Evolutionary conservation across 1,140 invertebrate species (phyloP).

Genomic region (Penaeus indicus): DNA sequence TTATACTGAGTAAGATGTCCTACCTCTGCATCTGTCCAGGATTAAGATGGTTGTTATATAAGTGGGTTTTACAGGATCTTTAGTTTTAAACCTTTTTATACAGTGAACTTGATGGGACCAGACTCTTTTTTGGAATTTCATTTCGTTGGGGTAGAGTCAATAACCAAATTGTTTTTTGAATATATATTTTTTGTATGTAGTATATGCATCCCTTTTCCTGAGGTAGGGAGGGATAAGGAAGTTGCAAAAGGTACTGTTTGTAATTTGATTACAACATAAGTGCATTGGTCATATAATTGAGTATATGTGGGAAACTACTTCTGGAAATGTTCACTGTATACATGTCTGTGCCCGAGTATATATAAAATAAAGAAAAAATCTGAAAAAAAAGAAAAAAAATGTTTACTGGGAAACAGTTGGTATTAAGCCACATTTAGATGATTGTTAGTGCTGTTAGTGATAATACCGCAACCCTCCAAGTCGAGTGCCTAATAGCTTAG

Average conservation of each 20-base stretch:
- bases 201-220: no score
- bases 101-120: constrained; percentile 48
- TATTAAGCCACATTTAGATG: constrained; percentile 8
- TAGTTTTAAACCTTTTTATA: constrained; percentile 17
- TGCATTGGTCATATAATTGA: no score
- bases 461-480: constrained; percentile 49
- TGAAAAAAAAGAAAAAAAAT: background rate
- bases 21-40: no score
- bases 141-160: no score
- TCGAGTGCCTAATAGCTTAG: constrained; percentile 57
- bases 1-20: no score
- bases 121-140: constrained; percentile 20
- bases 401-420: background rate
- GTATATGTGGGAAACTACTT: no score
- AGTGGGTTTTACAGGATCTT: background rate
- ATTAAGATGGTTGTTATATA: no score
- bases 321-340: no score
- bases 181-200: constrained; percentile 29
- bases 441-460: constrained; percentile 37
- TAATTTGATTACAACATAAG: no score
- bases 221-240: no score
- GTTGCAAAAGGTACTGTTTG: no score
- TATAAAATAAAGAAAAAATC: background rate
- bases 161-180: no score
- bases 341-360: background rate